These are phyloP conservation scores for Myripristis murdjan DNA, from an alignment of 2,797 vertebrate species.

Conservation along the genomic window DNA sequence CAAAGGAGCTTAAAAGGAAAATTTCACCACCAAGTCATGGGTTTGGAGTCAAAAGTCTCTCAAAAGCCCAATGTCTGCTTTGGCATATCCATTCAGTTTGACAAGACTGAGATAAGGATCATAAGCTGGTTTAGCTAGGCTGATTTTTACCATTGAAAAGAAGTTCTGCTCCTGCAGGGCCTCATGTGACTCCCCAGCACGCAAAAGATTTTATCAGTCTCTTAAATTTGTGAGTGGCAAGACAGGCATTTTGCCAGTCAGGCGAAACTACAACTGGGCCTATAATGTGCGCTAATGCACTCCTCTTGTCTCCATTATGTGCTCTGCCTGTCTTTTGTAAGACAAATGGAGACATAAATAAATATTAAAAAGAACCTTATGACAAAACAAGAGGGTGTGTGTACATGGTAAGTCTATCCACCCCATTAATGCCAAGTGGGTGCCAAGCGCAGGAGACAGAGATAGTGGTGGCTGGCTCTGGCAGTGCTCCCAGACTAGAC, in stretches of 20 bases:
- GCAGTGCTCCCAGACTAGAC: constrained; percentile 34
- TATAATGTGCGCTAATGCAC: constrained; percentile 21
- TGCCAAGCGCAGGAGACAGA: constrained; percentile 17
- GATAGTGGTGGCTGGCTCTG: constrained; percentile 7
- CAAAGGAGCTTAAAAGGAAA: neutral
- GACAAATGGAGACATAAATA: constrained; percentile 12
- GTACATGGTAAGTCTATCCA: constrained; percentile 7
- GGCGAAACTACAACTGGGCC: constrained; percentile 1
- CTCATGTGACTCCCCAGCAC: neutral
- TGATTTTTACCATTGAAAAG: neutral
- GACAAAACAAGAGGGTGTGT: neutral
- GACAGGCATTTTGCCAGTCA: constrained; percentile 15
- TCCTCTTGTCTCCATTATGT: constrained; percentile 21
- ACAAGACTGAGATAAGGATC: neutral
- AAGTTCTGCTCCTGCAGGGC: no score
- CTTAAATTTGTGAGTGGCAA: neutral
- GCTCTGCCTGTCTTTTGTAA: constrained; percentile 24
- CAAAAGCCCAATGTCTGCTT: neutral
- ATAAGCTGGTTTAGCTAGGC: neutral
- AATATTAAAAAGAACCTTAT: constrained; percentile 9
- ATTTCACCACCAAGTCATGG: neutral
- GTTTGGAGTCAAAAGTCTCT: neutral
- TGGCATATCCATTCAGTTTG: neutral
- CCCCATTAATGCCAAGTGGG: constrained; percentile 13
- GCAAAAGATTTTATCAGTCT: constrained; percentile 17